A percentile compares a stretch with the other conserved stretches of the same genome.
phyloP scores from a whole-genome alignment of 2,113 vertebrate species.

The Protomyctophum bolini region DNA sequence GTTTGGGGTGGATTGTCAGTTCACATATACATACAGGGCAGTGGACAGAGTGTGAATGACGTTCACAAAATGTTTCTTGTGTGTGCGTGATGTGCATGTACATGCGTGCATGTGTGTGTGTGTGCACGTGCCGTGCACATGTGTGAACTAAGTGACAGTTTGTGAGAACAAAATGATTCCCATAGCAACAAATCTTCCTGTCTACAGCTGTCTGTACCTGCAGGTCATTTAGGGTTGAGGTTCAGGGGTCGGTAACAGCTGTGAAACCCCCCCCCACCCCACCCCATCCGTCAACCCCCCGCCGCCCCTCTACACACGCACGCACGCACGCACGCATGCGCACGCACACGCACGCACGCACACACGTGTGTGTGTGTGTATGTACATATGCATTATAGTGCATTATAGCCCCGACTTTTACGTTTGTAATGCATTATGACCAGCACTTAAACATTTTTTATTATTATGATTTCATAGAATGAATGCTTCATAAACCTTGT shows the following conservation, averaged over 20 bases:
- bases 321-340: not conserved
- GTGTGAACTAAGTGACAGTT: not conserved
- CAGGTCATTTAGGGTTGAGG: not conserved
- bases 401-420: too few species aligned
- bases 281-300: slow-evolving; percentile 69
- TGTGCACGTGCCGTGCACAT: not conserved
- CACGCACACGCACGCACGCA: slow-evolving; percentile 1
- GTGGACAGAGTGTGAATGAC: too few species aligned
- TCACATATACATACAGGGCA: too few species aligned
- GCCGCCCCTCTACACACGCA: slow-evolving; percentile 29
- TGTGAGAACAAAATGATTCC: too few species aligned
- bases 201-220: too few species aligned
- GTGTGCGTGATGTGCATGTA: not conserved
- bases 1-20: too few species aligned
- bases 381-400: too few species aligned
- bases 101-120: not conserved
- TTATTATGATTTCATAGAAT: too few species aligned
- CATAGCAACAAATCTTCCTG: too few species aligned
- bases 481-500: too few species aligned
- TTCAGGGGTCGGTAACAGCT: not conserved
- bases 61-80: not conserved
- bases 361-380: not conserved
- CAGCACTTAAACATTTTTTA: too few species aligned
- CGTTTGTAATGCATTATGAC: too few species aligned
- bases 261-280: slow-evolving; percentile 16